These are phyloP conservation scores for Oxygymnocypris stewartii DNA, from an alignment of 2,113 vertebrate species.

Conservation along the genomic window DNA sequence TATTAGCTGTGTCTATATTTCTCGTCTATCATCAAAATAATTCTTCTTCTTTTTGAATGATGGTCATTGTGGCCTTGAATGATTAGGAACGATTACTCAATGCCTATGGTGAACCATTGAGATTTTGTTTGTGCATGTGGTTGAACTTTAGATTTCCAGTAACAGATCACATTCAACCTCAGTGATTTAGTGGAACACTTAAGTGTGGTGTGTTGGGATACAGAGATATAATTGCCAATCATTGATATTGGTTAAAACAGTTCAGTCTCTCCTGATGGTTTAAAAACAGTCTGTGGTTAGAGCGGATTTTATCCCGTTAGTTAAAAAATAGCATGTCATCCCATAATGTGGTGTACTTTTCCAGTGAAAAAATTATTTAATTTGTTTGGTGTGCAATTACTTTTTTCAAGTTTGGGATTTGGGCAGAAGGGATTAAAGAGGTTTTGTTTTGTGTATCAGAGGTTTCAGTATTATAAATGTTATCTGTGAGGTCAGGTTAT, in stretches of 20 bases:
- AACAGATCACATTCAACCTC: not conserved
- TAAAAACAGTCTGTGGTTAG: not conserved
- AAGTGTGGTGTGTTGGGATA: not conserved
- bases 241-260: slow-evolving; percentile 1
- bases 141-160: slow-evolving; percentile 12
- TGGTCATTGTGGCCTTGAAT: not conserved
- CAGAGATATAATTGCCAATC: slow-evolving; percentile 1
- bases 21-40: not conserved
- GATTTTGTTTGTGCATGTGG: not conserved
- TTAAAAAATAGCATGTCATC: not conserved
- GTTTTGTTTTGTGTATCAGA: not conserved
- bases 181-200: not conserved
- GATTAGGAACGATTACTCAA: not conserved
- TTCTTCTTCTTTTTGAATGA: not conserved
- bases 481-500: not conserved
- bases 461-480: not conserved
- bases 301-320: not conserved
- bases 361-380: no score
- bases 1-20: not conserved
- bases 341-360: slow-evolving; percentile 10
- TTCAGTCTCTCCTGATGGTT: not conserved
- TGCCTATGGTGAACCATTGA: not conserved
- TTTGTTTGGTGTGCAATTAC: not conserved
- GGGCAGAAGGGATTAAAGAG: not conserved
- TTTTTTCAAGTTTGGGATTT: not conserved